A percentile compares a stretch with the other conserved stretches of the same genome.
Evolutionary conservation across 2,797 vertebrate genomes (phyloP).

Genomic region (Pteronotus mesoamericanus): DNA sequence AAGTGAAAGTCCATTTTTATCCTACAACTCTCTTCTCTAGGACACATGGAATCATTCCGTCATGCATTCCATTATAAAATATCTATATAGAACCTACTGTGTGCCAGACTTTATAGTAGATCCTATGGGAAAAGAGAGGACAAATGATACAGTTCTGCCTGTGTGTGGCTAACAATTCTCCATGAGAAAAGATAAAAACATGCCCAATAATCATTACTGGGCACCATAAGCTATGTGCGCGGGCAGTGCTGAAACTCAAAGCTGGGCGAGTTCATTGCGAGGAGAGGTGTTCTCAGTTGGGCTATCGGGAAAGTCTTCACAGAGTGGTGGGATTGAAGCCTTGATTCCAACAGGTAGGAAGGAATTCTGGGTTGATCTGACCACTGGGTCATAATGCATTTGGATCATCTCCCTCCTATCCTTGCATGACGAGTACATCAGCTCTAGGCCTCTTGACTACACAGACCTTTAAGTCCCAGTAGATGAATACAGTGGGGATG

Average conservation of each 20-base stretch:
- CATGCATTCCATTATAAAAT: neutral
- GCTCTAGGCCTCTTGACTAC: neutral
- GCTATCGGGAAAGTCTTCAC: neutral
- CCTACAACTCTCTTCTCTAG: neutral
- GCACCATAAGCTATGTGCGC: accelerated
- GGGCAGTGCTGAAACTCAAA: neutral
- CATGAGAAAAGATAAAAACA: neutral
- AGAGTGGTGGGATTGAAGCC: neutral
- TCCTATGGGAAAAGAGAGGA: neutral
- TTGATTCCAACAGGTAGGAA: neutral
- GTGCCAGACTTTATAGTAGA: neutral
- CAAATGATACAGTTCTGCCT: neutral
- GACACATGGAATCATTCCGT: neutral
- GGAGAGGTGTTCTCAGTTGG: neutral
- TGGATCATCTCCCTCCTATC: neutral
- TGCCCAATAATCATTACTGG: accelerated
- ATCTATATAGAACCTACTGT: neutral
- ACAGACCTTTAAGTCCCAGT: neutral
- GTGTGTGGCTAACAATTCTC: neutral
- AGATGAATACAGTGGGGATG: neutral
- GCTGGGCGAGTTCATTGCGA: neutral
- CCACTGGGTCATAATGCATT: neutral
- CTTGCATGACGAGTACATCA: neutral
- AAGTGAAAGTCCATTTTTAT: neutral
- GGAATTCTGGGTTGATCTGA: neutral